Evolutionary conservation across 2,113 vertebrate species (phyloP).

Genomic region (Gymnocephalus cernua): DNA sequence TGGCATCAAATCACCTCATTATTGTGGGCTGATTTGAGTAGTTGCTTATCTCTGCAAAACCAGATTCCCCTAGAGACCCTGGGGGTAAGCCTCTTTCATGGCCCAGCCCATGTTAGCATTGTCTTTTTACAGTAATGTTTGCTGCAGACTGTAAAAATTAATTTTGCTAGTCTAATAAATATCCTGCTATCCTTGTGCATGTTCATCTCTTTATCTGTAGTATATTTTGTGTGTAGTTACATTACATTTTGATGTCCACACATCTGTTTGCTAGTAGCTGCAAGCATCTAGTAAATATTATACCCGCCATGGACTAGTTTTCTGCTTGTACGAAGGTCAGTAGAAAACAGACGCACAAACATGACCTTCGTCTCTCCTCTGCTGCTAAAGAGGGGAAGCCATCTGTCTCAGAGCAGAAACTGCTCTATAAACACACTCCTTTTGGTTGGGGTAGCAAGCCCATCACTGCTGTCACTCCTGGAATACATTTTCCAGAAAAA

Average conservation of each 20-base stretch:
- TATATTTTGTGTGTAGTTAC: not conserved
- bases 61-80: constrained; percentile 29
- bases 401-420: constrained; percentile 55
- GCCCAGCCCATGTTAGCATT: constrained; percentile 9
- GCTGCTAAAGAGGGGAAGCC: constrained; percentile 57
- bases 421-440: constrained; percentile 43
- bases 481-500: constrained; percentile 23
- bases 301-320: not conserved
- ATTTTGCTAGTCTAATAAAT: constrained; percentile 14
- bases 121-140: not conserved
- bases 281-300: constrained; percentile 34
- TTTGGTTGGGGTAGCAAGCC: constrained; percentile 34
- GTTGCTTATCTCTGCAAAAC: constrained; percentile 61
- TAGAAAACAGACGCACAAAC: constrained; percentile 40
- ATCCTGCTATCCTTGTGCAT: not conserved
- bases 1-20: constrained; percentile 62
- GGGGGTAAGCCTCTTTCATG: not conserved
- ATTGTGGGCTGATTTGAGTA: constrained; percentile 40
- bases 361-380: constrained; percentile 67
- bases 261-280: not conserved
- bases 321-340: constrained; percentile 47
- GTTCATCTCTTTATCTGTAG: not conserved
- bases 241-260: not conserved
- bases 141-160: not conserved
- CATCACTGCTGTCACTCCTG: constrained; percentile 25